These are phyloP conservation scores for Leptosomus discolor DNA, from an alignment of 2,113 vertebrate genomes.

Conservation along the genomic window DNA sequence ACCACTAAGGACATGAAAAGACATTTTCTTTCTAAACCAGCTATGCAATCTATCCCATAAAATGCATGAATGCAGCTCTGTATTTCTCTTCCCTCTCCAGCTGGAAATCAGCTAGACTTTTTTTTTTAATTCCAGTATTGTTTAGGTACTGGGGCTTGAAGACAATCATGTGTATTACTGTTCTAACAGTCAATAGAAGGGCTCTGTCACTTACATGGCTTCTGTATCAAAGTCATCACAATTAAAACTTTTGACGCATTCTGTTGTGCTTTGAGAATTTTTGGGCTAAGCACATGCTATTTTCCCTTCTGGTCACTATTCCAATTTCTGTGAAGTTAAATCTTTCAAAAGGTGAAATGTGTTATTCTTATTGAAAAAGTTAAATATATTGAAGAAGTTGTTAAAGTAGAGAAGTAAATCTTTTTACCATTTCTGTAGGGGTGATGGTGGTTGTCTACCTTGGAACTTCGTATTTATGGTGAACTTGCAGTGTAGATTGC, in stretches of 20 bases:
- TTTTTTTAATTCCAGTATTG: slow-evolving; percentile 38
- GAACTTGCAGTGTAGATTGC: not conserved
- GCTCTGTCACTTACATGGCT: slow-evolving; percentile 74
- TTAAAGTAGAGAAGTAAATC: not conserved
- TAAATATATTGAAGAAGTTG: not conserved
- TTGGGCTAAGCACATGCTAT: slow-evolving; percentile 24
- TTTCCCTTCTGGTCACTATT: slow-evolving; percentile 48
- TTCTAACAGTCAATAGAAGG: slow-evolving; percentile 78
- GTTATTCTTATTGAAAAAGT: not conserved
- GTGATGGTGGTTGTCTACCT: not conserved
- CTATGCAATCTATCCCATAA: slow-evolving; percentile 82
- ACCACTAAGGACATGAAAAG: slow-evolving; percentile 50
- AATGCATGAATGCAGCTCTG: slow-evolving; percentile 69
- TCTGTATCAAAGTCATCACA: slow-evolving; percentile 44
- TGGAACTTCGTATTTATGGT: accelerated
- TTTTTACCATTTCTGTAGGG: not conserved
- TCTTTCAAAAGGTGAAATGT: slow-evolving; percentile 57
- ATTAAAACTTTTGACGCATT: slow-evolving; percentile 65
- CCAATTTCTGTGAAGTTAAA: slow-evolving; percentile 58
- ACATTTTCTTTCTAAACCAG: slow-evolving; percentile 69
- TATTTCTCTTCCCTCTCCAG: not conserved
- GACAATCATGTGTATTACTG: slow-evolving; percentile 80
- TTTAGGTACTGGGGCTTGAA: slow-evolving; percentile 66
- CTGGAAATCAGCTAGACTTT: slow-evolving; percentile 35
- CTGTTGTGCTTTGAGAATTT: slow-evolving; percentile 49